Evolutionary conservation across 2,888 invertebrate species (phyloP).

Genomic region (Reticulitermes lucifugus): DNA sequence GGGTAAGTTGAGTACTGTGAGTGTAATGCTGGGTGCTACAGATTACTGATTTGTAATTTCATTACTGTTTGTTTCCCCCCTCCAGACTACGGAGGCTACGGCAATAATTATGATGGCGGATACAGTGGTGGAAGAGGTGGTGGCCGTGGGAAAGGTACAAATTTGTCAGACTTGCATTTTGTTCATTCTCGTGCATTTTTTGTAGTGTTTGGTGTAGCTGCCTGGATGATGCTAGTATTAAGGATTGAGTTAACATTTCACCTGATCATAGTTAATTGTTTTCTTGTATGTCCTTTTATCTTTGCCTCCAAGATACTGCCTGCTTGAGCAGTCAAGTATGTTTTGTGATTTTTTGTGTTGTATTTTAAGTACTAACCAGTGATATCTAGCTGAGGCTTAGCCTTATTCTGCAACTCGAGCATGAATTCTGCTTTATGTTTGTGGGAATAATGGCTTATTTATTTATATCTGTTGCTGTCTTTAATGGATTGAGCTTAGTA

Average conservation of each 20-base stretch:
- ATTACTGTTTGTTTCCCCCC: constrained; percentile 34
- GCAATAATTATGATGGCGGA: constrained; percentile 77
- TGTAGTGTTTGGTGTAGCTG: constrained; percentile 43
- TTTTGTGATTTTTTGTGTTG: too few relatives aligned
- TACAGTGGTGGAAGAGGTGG: constrained; percentile 87
- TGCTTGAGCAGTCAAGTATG: too few relatives aligned
- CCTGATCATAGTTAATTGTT: background rate
- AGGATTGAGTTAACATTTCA: background rate
- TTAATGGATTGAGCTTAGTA: constrained; percentile 44
- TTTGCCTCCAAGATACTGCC: background rate
- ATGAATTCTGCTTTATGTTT: background rate
- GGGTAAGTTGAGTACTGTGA: too few relatives aligned
- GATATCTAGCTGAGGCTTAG: background rate
- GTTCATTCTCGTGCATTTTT: constrained; percentile 26
- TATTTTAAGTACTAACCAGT: too few relatives aligned
- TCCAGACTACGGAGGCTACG: constrained; percentile 81
- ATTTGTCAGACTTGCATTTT: constrained; percentile 37
- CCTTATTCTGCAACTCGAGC: background rate
- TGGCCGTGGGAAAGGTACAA: constrained; percentile 86
- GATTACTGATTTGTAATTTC: background rate
- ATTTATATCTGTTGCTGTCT: background rate
- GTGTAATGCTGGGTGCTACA: too few relatives aligned
- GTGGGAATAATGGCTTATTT: background rate
- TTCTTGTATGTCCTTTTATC: background rate
- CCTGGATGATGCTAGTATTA: background rate